These are phyloP conservation scores for Cygnus olor DNA, from an alignment of 2,797 vertebrate genomes.

Conservation along the genomic window DNA sequence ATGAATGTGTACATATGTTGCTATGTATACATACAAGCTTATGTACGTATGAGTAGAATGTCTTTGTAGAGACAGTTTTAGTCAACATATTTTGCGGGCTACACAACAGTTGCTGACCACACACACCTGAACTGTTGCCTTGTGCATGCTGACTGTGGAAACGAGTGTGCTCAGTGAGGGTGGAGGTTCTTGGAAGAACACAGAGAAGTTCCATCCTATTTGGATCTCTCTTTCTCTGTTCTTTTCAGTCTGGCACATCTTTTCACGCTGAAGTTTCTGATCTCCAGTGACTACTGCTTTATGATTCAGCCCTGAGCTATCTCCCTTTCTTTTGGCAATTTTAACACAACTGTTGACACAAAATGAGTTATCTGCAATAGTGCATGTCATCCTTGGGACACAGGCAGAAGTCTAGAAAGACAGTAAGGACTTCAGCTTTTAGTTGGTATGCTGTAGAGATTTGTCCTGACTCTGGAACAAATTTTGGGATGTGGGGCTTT, in stretches of 20 bases:
- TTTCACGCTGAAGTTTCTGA: background rate
- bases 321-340: background rate
- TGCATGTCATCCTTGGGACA: fast-evolving
- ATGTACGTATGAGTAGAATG: fast-evolving
- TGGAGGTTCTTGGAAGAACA: background rate
- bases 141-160: background rate
- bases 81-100: background rate
- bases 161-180: background rate
- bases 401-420: background rate
- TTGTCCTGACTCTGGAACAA: background rate
- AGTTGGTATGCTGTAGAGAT: background rate
- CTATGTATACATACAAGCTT: background rate
- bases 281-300: background rate
- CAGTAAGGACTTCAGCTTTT: background rate
- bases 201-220: background rate
- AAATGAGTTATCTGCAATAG: background rate
- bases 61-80: background rate
- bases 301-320: background rate
- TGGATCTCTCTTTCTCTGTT: background rate
- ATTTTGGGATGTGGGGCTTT: background rate
- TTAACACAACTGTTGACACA: background rate
- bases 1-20: background rate
- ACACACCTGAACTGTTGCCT: background rate
- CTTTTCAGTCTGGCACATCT: background rate
- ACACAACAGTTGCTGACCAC: background rate